These are phyloP conservation scores for Lepus timidus DNA, from an alignment of 2,113 vertebrate genomes.

Conservation along the genomic window DNA sequence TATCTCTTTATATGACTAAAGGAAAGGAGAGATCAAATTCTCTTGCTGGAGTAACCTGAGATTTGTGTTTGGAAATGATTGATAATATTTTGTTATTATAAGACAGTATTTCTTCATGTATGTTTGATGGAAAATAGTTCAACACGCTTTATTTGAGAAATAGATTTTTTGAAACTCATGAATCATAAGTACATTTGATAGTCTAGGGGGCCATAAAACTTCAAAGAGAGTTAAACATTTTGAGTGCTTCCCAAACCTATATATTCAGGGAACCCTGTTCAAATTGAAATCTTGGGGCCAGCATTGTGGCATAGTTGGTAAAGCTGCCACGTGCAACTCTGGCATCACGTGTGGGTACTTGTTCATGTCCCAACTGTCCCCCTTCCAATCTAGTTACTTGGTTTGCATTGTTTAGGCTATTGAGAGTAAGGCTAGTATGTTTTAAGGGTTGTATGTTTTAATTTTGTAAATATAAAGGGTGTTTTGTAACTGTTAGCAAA, in stretches of 20 bases:
- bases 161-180: neutral
- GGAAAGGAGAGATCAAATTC: neutral
- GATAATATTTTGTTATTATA: neutral
- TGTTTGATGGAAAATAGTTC: constrained; percentile 4
- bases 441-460: neutral
- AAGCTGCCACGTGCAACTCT: too few species aligned
- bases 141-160: neutral
- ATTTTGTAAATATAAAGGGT: neutral
- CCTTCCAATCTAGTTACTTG: neutral
- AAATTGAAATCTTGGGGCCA: neutral
- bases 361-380: too few species aligned
- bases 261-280: neutral
- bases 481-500: neutral
- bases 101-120: neutral
- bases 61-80: neutral
- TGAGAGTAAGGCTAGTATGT: neutral
- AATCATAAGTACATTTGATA: neutral
- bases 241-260: neutral
- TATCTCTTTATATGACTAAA: neutral
- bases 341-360: too few species aligned
- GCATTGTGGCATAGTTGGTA: too few species aligned
- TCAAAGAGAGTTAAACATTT: neutral
- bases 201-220: neutral
- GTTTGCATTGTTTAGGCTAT: neutral
- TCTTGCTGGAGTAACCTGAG: neutral